Conservation (phyloP, 2,888 invertebrate genomes). For the Adelognathus sp. region DNA sequence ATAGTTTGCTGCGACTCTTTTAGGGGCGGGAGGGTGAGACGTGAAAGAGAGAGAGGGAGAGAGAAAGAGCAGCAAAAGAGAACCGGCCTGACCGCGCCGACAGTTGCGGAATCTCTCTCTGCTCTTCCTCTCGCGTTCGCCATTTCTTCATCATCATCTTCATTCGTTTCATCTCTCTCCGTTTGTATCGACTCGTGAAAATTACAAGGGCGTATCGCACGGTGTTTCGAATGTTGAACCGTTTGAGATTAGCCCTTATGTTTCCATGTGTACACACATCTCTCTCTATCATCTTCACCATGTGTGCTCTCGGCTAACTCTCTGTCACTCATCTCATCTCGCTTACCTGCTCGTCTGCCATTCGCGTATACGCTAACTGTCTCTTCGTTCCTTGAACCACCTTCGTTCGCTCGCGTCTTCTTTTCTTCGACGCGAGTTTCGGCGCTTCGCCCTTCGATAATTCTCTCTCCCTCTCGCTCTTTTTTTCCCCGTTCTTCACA, state of each 20-base stretch:
- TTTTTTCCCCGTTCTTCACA: constrained; percentile 19
- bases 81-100: constrained; percentile 66
- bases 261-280: no score
- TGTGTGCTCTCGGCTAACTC: constrained; percentile 33
- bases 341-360: constrained; percentile 34
- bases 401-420: constrained; percentile 37
- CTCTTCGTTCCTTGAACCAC: constrained; percentile 39
- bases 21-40: no score
- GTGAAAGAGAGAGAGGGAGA: no score
- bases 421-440: constrained; percentile 26
- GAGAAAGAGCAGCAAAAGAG: no score
- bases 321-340: constrained; percentile 46
- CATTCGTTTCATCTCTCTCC: constrained; percentile 12
- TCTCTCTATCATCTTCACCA: constrained; percentile 50
- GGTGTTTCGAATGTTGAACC: no score
- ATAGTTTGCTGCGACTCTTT: constrained; percentile 77
- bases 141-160: constrained; percentile 38
- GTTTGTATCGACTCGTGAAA: background rate
- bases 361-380: constrained; percentile 27
- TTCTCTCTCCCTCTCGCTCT: background rate
- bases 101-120: constrained; percentile 72
- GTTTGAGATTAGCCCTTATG: no score
- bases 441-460: constrained; percentile 28
- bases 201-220: no score
- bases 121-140: constrained; percentile 49